Conservation (phyloP, 2,888 invertebrate genomes). For the Dynastes maya region DNA sequence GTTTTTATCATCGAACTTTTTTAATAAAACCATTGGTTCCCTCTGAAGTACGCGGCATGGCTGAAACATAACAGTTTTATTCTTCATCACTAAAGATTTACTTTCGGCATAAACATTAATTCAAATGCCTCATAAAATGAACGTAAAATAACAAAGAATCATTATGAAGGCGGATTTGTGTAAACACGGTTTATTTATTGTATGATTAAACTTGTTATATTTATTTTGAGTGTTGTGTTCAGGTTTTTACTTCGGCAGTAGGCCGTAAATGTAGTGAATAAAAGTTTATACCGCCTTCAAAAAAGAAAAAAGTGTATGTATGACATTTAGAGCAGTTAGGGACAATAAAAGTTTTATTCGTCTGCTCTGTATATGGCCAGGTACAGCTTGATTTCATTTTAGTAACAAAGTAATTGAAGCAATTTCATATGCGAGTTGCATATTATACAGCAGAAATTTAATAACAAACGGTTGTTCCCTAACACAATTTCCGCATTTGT, state of each 20-base stretch:
- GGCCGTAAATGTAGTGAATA: conserved; percentile 45
- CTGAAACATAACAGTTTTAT: conserved; percentile 44
- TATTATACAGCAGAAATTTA: too few relatives aligned
- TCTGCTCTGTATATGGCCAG: neutral
- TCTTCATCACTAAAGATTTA: conserved; percentile 44
- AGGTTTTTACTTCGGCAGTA: conserved; percentile 32
- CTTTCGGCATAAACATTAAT: conserved; percentile 46
- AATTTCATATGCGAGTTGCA: too few relatives aligned
- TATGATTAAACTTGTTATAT: conserved; percentile 48
- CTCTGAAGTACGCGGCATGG: conserved; percentile 37
- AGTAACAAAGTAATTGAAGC: neutral
- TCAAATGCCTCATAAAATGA: conserved; percentile 42
- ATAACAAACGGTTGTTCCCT: too few relatives aligned
- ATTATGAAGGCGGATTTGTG: conserved; percentile 42
- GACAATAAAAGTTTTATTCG: conserved; percentile 26
- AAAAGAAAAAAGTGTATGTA: conserved; percentile 25
- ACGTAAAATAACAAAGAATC: conserved; percentile 45
- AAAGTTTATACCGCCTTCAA: conserved; percentile 22
- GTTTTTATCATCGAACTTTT: conserved; percentile 46
- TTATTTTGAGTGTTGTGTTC: conserved; percentile 39
- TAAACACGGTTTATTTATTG: conserved; percentile 47
- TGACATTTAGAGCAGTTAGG: conserved; percentile 23
- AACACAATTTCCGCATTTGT: too few relatives aligned
- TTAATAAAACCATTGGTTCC: conserved; percentile 35
- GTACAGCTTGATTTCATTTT: neutral